Conservation (phyloP, 2,113 vertebrate species). For the Chauna torquata region DNA sequence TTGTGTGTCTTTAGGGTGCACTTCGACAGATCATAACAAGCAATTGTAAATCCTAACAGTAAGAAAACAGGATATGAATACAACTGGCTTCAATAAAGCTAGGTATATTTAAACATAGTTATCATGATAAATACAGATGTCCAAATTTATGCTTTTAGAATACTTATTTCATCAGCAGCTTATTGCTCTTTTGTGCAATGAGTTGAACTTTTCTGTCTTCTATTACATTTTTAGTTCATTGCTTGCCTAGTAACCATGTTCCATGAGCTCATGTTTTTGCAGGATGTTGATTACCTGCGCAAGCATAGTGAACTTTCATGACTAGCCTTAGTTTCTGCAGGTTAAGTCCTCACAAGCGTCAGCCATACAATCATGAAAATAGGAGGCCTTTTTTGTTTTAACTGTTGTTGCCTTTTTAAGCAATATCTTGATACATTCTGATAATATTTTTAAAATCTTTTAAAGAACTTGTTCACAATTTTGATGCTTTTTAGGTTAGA, state of each 20-base stretch:
- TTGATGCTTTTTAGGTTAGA: neutral
- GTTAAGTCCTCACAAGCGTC: neutral
- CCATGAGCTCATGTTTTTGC: neutral
- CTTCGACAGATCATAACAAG: neutral
- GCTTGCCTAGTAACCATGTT: neutral
- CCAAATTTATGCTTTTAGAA: neutral
- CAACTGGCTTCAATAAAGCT: neutral
- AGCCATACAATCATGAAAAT: neutral
- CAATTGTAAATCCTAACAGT: neutral
- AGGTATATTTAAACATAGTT: neutral
- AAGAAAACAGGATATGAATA: neutral
- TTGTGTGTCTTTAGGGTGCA: neutral
- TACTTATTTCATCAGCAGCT: neutral
- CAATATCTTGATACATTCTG: rapidly evolving
- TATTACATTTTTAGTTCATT: neutral
- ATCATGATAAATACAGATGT: neutral
- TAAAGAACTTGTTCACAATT: neutral
- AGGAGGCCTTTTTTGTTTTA: neutral
- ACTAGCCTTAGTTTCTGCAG: neutral
- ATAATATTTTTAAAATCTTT: neutral
- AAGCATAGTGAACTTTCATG: neutral
- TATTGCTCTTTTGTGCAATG: neutral
- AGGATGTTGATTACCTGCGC: neutral
- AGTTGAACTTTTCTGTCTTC: neutral
- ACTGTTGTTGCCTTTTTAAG: neutral